Evolutionary conservation across 2,797 vertebrate genomes (phyloP), one percentile per base, ranked within the genome.

Genomic region (Euthynnus affinis): DNA sequence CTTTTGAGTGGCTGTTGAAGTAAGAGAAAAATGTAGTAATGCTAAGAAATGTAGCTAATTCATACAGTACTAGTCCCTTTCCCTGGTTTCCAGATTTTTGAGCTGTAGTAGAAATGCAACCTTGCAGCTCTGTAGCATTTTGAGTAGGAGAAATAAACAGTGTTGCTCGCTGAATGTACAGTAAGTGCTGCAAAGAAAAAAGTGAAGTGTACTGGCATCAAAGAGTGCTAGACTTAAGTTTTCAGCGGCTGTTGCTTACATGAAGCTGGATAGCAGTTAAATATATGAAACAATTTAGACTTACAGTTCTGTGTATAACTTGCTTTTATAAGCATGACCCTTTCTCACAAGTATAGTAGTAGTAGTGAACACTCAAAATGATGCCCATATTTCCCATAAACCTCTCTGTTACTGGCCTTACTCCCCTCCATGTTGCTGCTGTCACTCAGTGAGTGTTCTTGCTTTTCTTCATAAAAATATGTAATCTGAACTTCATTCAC

Each of bases 101-200:
- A 61, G 29, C 63, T 65, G 52, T 61, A 0, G 0, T 48, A 64
- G 25, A 75, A 70, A 55, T 37, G 22, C 23, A 48, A 40, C 13
- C 46, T 18, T 22, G 20, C 29, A 71, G 34, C 52, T 72, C 42
- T 56, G 60, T 27, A 58, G 49, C 3, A 44, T 75, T 75, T 52
- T 44, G 22, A 49, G 59, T 9, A 34, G 27, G 56, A 48, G 27
- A 37, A 65, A n/a, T 27, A 74, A 23, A 70, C 18, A 2, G 13
- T 17, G 8, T 56, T n/a, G 56, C 27, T 29, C 27, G 27, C 27
- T 29, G n/a, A n/a, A n/a, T n/a, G n/a, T n/a, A n/a, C n/a, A n/a
- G n/a, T n/a, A n/a, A n/a, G n/a, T n/a, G n/a, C n/a, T n/a, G n/a
- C n/a, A n/a, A n/a, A n/a, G n/a, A n/a, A n/a, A n/a, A n/a, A n/a